These are phyloP conservation scores for Pseudomugil gertrudae DNA, from an alignment of 2,797 vertebrate genomes.

Conservation along the genomic window DNA sequence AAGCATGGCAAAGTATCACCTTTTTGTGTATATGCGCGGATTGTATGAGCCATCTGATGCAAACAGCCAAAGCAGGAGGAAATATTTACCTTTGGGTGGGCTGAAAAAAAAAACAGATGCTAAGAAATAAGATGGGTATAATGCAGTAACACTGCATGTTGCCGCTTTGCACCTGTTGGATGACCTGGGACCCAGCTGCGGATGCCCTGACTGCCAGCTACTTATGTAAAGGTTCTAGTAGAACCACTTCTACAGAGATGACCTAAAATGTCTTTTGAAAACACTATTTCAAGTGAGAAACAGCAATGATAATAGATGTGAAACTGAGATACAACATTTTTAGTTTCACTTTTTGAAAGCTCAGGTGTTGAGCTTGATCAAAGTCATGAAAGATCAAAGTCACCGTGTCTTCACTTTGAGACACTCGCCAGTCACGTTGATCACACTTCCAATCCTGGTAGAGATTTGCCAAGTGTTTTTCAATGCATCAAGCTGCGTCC, in stretches of 20 bases:
- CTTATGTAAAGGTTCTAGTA: too few species aligned
- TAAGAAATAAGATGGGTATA: background rate
- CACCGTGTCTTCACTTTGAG: background rate
- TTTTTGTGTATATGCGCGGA: background rate
- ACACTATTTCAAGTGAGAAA: background rate
- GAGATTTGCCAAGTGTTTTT: conserved; percentile 2
- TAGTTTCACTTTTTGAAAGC: background rate
- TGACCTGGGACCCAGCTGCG: too few species aligned
- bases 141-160: too few species aligned
- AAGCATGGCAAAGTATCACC: background rate
- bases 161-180: too few species aligned
- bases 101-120: background rate
- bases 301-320: background rate
- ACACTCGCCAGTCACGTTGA: background rate
- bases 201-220: too few species aligned
- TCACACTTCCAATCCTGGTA: background rate
- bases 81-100: background rate
- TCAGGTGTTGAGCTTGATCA: background rate
- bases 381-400: background rate
- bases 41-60: background rate
- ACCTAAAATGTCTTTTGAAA: background rate
- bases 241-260: too few species aligned
- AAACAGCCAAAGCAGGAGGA: background rate
- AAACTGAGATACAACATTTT: background rate
- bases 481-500: background rate